Evolutionary conservation across 1,140 invertebrate species (phyloP).

Genomic region (Plutomurus gul): DNA sequence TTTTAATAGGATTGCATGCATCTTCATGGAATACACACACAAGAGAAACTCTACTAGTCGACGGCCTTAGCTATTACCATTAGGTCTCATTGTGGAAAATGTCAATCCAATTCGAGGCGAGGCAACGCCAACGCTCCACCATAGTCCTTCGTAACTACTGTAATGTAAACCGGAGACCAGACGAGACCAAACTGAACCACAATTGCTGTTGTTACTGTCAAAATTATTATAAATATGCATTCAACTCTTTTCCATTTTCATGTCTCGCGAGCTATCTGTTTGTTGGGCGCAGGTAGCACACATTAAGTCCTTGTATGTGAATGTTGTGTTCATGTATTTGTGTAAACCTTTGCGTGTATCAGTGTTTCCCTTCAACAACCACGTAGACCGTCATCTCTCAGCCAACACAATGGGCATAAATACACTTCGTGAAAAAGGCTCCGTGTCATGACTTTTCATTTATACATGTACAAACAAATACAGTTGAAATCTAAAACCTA

Average conservation of each 20-base stretch:
- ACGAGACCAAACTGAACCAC: neutral
- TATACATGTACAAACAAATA: neutral
- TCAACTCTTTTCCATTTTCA: neutral
- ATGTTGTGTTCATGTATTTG: constrained; percentile 11
- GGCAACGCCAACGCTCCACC: neutral
- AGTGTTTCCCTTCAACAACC: constrained; percentile 5
- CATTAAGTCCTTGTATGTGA: neutral
- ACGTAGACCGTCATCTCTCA: neutral
- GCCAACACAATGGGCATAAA: neutral
- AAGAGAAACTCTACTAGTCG: neutral
- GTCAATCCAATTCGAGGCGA: constrained; percentile 8
- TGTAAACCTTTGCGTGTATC: neutral
- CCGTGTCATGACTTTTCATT: neutral
- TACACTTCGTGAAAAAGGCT: neutral
- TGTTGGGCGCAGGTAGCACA: neutral
- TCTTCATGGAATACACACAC: neutral
- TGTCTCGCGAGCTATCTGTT: neutral
- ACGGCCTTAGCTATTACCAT: neutral
- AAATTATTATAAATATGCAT: constrained; percentile 29
- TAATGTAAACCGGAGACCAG: neutral
- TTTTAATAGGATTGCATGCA: constrained; percentile 25
- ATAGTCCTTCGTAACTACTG: neutral
- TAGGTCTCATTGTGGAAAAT: constrained; percentile 13
- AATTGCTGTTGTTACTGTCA: constrained; percentile 25
- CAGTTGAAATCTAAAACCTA: neutral